Evolutionary conservation across 2,888 invertebrate genomes (phyloP).

Genomic region (Drosophila pegasa): DNA sequence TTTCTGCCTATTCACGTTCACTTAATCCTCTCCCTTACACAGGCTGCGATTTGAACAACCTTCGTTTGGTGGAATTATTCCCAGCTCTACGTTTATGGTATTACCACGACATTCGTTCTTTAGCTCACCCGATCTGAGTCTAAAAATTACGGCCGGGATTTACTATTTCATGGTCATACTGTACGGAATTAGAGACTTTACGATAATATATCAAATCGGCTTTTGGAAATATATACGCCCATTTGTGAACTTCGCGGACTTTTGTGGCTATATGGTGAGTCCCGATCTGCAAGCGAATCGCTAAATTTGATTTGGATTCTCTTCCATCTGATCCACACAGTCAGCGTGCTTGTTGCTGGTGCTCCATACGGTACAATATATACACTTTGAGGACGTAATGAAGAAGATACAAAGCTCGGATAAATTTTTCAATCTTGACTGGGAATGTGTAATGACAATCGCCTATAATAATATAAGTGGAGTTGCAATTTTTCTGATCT

Average conservation of each 20-base stretch:
- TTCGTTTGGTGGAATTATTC: slow-evolving; percentile 20
- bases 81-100: background rate
- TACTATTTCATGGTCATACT: slow-evolving; percentile 6
- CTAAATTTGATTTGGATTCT: background rate
- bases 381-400: slow-evolving; percentile 3
- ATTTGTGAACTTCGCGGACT: slow-evolving; percentile 17
- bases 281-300: background rate
- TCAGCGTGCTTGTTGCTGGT: slow-evolving; percentile 9
- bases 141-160: background rate
- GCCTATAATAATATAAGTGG: slow-evolving; percentile 39
- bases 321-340: slow-evolving; percentile 5
- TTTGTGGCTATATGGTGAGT: slow-evolving; percentile 21
- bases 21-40: background rate
- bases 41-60: slow-evolving; percentile 24
- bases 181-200: slow-evolving; percentile 1
- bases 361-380: slow-evolving; percentile 15
- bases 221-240: slow-evolving; percentile 11
- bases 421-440: slow-evolving; percentile 42
- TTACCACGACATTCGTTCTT: slow-evolving; percentile 26
- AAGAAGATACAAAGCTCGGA: background rate
- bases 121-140: background rate
- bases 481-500: slow-evolving; percentile 42
- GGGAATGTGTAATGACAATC: slow-evolving; percentile 8
- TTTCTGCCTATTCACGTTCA: no score
- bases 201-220: background rate